These are phyloP conservation scores for Episyrphus balteatus DNA, from an alignment of 1,140 invertebrate genomes.

Conservation along the genomic window DNA sequence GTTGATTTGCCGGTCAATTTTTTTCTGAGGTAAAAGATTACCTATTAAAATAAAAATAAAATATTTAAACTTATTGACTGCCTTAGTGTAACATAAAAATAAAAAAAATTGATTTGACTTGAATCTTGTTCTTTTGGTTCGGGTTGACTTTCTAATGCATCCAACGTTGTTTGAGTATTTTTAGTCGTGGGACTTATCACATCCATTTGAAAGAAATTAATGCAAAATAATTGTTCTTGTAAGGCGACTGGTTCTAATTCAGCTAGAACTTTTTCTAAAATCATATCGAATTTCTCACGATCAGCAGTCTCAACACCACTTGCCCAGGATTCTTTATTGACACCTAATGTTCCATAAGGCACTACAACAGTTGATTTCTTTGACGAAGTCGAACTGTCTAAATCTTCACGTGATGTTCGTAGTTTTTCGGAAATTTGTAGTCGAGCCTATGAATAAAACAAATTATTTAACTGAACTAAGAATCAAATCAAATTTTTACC, in stretches of 20 bases:
- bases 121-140: too few species aligned
- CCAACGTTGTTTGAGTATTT: constrained; percentile 46
- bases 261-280: constrained; percentile 51
- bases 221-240: constrained; percentile 92
- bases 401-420: constrained; percentile 27
- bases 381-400: constrained; percentile 28
- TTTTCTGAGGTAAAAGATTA: constrained; percentile 41
- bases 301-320: constrained; percentile 27
- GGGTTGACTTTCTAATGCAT: constrained; percentile 21
- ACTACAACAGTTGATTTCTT: constrained; percentile 23
- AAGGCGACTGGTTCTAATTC: constrained; percentile 87
- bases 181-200: constrained; percentile 41
- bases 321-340: constrained; percentile 32
- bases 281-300: constrained; percentile 35
- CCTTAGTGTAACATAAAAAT: too few species aligned
- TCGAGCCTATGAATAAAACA: constrained; percentile 39
- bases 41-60: too few species aligned
- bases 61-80: too few species aligned
- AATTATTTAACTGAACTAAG: neutral
- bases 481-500: constrained; percentile 11
- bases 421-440: constrained; percentile 31
- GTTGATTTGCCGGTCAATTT: constrained; percentile 57
- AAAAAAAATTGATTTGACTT: too few species aligned
- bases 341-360: constrained; percentile 32
- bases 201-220: constrained; percentile 85